A percentile compares a stretch with the other conserved stretches of the same genome.
Conservation (phyloP, 2,888 invertebrate genomes). For the Reticulitermes lucifugus region DNA sequence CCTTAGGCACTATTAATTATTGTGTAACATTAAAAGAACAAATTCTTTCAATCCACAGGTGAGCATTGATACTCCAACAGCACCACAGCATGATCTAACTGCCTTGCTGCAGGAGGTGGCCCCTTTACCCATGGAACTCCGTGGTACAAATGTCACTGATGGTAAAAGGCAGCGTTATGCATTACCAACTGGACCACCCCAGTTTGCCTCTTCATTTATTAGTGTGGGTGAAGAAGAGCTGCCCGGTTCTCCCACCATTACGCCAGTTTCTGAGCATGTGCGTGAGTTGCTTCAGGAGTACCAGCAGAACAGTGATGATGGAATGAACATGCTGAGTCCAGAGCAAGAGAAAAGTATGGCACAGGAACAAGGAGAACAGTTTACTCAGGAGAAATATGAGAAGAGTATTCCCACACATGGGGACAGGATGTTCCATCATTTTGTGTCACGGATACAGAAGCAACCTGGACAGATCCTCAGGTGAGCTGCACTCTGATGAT, state of each 20-base stretch:
- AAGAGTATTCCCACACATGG: constrained; percentile 84
- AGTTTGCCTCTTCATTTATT: constrained; percentile 69
- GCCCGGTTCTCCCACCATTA: constrained; percentile 58
- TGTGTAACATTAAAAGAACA: no score
- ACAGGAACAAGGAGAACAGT: constrained; percentile 60
- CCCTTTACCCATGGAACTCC: constrained; percentile 64
- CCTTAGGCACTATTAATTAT: no score
- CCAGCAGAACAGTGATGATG: constrained; percentile 66
- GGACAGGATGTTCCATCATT: constrained; percentile 84
- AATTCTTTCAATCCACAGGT: neutral
- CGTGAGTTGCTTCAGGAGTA: constrained; percentile 73
- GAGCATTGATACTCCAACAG: constrained; percentile 74
- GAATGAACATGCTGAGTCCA: constrained; percentile 48
- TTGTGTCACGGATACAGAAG: constrained; percentile 76
- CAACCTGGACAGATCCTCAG: constrained; percentile 87
- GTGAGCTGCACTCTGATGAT: constrained; percentile 63
- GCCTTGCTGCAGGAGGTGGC: constrained; percentile 77
- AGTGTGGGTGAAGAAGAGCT: constrained; percentile 71
- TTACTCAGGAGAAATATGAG: constrained; percentile 78
- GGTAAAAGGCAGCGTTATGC: constrained; percentile 36
- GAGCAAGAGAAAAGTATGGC: constrained; percentile 51
- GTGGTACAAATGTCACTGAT: constrained; percentile 27
- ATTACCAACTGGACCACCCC: constrained; percentile 56
- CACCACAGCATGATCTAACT: constrained; percentile 76
- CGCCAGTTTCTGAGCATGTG: constrained; percentile 68